A percentile compares a stretch with the other conserved stretches of the same genome.
These are phyloP conservation scores for Eledona agricola DNA, from an alignment of 2,888 invertebrate genomes.

Conservation along the genomic window DNA sequence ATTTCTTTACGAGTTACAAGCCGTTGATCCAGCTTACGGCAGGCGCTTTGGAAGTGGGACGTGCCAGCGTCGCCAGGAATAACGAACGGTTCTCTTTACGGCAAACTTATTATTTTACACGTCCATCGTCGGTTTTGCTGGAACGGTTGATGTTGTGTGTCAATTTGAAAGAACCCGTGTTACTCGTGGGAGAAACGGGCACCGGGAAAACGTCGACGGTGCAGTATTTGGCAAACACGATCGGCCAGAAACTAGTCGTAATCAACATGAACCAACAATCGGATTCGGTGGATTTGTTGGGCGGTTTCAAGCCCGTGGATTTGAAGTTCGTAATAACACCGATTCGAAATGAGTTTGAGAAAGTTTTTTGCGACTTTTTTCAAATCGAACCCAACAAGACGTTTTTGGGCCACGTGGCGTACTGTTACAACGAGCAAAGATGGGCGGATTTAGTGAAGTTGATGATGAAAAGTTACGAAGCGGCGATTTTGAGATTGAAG, in stretches of 20 bases:
- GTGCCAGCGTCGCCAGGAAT: slow-evolving; percentile 65
- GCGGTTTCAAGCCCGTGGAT: slow-evolving; percentile 97
- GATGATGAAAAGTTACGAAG: slow-evolving; percentile 77
- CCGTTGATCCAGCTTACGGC: slow-evolving; percentile 73
- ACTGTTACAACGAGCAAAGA: slow-evolving; percentile 76
- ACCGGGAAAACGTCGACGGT: slow-evolving; percentile 97
- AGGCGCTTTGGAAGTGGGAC: slow-evolving; percentile 74
- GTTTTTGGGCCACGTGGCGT: slow-evolving; percentile 82
- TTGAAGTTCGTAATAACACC: slow-evolving; percentile 84
- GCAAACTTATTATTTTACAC: slow-evolving; percentile 81
- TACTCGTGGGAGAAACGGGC: slow-evolving; percentile 98
- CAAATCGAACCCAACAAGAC: slow-evolving; percentile 79
- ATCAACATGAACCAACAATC: slow-evolving; percentile 99
- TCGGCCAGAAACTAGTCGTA: slow-evolving; percentile 86
- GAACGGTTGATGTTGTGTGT: slow-evolving; percentile 91
- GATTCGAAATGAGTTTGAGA: slow-evolving; percentile 83
- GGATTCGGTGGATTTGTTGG: slow-evolving; percentile 94
- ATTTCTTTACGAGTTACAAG: slow-evolving; percentile 80
- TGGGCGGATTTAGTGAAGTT: slow-evolving; percentile 78
- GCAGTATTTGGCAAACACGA: slow-evolving; percentile 86
- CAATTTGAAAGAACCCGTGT: slow-evolving; percentile 83
- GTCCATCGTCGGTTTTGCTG: slow-evolving; percentile 80
- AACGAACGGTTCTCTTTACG: slow-evolving; percentile 44
- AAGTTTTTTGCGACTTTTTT: slow-evolving; percentile 81
- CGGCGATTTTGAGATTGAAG: slow-evolving; percentile 67